Evolutionary conservation across 2,888 invertebrate species (phyloP), one percentile per base, ranked within the genome.

Genomic region (Pristionchus maxplancki): DNA sequence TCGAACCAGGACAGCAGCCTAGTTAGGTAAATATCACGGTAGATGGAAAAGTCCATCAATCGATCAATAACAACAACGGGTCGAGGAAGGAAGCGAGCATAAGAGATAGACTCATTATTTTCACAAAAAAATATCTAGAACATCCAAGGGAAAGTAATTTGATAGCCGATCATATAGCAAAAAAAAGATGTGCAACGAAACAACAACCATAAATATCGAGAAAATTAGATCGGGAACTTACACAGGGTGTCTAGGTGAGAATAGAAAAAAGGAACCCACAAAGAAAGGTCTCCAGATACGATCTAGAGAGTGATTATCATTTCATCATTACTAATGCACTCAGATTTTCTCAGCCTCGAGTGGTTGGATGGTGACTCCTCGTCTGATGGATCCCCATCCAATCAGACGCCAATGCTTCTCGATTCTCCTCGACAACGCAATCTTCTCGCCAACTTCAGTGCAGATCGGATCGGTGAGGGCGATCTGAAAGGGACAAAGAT

Each of bases 371-470:
- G 98, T 98, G 95, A 97, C 97, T 93, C 99, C 99, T 95, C 98
- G 97, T 95, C 98, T 97, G 95, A 99, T 99, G 95, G 98, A 98
- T 93, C 99, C 99, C 99, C 99, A 99, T 93, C 99, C 99, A 95
- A 99, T 99, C 95, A 99, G 97, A 95, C 99, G 97, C 99, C 99
- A 99, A 96, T 99, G 99, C 95, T 99, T 99, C 94, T 99, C 99
- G 71, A 99, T 98, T 96, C 99, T 97, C 95, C 99, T 96, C 95
- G 98, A 98, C 82, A 99, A 96, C n/a, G 99, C 99, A 94, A 99
- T 99, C 95, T 99, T 99, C 95, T 99, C 99, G 87, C 98, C 98
- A 15, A 91, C 97, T 96, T 99, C 99, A 17, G 99, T 99, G 95
- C 99, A 99, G 11, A 99, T 99, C 1, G 99, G 99, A 95, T 97